Base-by-base conservation (phyloP, 2,797 vertebrate genomes). In the Eidolon dupreanum region DNA sequence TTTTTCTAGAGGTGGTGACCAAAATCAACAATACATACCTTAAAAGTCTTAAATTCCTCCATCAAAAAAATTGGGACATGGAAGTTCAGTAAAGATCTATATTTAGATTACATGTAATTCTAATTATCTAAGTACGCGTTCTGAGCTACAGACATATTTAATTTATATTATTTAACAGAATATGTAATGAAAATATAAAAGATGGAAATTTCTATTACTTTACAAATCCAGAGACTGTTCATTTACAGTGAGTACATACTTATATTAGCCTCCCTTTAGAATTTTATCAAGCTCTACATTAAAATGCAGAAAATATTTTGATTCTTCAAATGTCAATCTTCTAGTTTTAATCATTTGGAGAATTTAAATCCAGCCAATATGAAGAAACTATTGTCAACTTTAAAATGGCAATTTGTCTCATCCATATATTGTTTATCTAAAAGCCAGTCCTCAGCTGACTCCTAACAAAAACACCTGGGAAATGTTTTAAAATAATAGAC, bases 261-360 rank as follows among this genome's bases (percentile, higher is more conserved):
- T 49, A 59, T 24, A 43, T 84, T 93, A 88, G 49, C 43, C 28
- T 78, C 15, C 70, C 22, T 71, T 55, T 74, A 57, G 51, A 90
- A 41, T 4, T 78, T 92, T 38, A 57, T 38, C 33, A 82, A 36
- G 16, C 33, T 51, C 20, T 16, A 26, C 6, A 1, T 81, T 95
- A 81, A 79, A 95, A 90, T 66, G 66, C 19, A 65, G n/a, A 61
- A 94, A 92, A 20, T n/a, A 53, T 79, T 90, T 79, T 82, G 6
- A 70, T 88, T 46, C 46, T 57, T 70, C 22, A 55, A 68, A 20
- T 65, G n/a, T 2, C 5, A 49, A 41, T 88, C 90, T 95, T 77
- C 38, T 92, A 85, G 5, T 71, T 93, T 90, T 13, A 71, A 38
- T 10, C 6, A 59, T 88, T 81, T 59, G n/a, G 38, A 87, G 36